Conservation (phyloP, 1,140 invertebrate genomes). For the Apis laboriosa region DNA sequence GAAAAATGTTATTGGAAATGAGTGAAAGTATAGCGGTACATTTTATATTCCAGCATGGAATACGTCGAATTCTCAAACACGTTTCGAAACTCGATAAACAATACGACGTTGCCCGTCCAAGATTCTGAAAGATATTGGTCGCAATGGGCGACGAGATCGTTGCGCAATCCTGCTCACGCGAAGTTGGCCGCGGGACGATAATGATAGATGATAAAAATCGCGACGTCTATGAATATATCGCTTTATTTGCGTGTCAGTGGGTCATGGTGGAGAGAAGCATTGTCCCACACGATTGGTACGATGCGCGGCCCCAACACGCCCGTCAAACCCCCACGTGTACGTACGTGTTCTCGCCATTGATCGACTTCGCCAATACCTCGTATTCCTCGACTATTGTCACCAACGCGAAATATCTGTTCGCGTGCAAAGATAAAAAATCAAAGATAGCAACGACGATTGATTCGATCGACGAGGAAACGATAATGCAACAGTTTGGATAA, state of each 20-base stretch:
- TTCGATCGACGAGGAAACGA: background rate
- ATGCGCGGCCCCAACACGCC: constrained; percentile 27
- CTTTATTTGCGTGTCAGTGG: constrained; percentile 73
- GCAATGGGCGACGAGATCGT: background rate
- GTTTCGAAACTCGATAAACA: constrained; percentile 49
- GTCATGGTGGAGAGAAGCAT: constrained; percentile 70
- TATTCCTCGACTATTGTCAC: background rate
- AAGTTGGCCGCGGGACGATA: background rate
- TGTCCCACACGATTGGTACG: constrained; percentile 64
- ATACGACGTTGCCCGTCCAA: background rate
- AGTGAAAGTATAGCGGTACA: constrained; percentile 63
- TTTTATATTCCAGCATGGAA: constrained; percentile 4
- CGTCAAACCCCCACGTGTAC: constrained; percentile 40
- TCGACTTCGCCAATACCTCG: constrained; percentile 24
- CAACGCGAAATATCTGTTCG: background rate
- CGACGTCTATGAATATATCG: constrained; percentile 24
- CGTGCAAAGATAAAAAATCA: background rate
- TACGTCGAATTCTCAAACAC: constrained; percentile 38
- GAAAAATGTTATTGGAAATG: constrained; percentile 35
- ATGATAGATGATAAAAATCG: background rate
- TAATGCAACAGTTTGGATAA: background rate
- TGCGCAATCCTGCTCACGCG: background rate
- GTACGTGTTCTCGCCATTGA: background rate
- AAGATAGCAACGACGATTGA: background rate
- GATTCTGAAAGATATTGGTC: background rate